Conservation (phyloP, 2,113 vertebrate species). For the Gopherus evgoodei region DNA sequence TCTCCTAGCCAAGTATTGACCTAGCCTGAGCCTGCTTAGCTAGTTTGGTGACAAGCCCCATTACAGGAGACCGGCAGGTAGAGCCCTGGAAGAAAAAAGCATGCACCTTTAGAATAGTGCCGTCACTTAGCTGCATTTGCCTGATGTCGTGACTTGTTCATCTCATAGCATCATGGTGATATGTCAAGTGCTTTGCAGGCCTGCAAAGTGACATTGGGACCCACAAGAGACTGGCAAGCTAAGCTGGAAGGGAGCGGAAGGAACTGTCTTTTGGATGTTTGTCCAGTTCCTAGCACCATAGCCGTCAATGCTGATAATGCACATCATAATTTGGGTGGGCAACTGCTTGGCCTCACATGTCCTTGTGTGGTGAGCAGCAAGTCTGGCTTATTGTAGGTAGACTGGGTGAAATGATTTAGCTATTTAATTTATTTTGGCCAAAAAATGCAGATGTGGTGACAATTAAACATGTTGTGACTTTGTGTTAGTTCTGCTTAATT, state of each 20-base stretch:
- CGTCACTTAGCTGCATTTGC: accelerated
- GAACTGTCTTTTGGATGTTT: background rate
- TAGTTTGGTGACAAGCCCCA: background rate
- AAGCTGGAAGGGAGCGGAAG: background rate
- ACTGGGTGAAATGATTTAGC: background rate
- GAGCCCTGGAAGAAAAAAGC: background rate
- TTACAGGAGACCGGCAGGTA: accelerated
- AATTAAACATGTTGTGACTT: background rate
- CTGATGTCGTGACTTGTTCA: background rate
- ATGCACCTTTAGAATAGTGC: background rate
- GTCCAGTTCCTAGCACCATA: background rate
- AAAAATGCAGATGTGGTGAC: background rate
- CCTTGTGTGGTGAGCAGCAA: background rate
- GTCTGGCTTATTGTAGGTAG: background rate
- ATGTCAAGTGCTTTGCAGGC: accelerated
- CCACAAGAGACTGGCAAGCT: accelerated
- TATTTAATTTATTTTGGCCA: background rate
- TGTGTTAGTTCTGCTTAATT: background rate
- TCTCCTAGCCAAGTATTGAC: background rate
- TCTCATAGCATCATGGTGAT: accelerated
- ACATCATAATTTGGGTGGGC: background rate
- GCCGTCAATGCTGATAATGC: background rate
- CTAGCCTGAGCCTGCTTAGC: slow-evolving; percentile 4
- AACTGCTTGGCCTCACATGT: background rate
- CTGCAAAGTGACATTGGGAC: background rate